Conservation (phyloP, 2,888 invertebrate genomes). For the Acleris cristana region DNA sequence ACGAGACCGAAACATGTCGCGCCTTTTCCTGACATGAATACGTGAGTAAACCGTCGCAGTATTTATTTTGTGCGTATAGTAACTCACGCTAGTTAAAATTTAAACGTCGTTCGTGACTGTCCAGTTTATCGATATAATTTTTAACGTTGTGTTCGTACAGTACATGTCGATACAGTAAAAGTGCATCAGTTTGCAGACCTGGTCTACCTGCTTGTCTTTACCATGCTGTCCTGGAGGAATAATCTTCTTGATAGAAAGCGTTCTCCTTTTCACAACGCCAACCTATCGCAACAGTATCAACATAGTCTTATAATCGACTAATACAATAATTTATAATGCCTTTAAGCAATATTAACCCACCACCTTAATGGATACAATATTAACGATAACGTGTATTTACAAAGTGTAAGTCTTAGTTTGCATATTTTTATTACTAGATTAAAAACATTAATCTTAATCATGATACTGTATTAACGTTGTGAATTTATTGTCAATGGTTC, state of each 20-base stretch:
- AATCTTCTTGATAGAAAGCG: constrained; percentile 81
- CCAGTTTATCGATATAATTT: neutral
- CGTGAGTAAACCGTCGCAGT: too few relatives aligned
- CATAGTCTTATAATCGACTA: constrained; percentile 42
- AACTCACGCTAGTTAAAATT: too few relatives aligned
- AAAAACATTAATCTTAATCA: neutral
- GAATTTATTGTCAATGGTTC: too few relatives aligned
- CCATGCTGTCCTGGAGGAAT: constrained; percentile 71
- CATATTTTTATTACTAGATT: neutral
- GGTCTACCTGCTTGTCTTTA: constrained; percentile 70
- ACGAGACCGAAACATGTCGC: too few relatives aligned
- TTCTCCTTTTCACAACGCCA: constrained; percentile 76
- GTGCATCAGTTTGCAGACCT: constrained; percentile 7
- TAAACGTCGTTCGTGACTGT: too few relatives aligned
- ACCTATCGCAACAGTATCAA: constrained; percentile 65
- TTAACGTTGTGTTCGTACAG: constrained; percentile 66
- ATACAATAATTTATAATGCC: constrained; percentile 32
- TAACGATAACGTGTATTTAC: constrained; percentile 40
- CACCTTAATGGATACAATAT: constrained; percentile 28
- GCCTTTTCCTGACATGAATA: too few relatives aligned
- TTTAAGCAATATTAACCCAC: constrained; percentile 21
- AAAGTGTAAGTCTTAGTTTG: constrained; percentile 12
- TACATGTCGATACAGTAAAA: constrained; percentile 42
- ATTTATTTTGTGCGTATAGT: too few relatives aligned
- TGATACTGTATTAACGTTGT: too few relatives aligned